Percentiles rank a stretch among this genome's conserved stretches.
Evolutionary conservation across 1,140 invertebrate species (phyloP).

Genomic region (Calliopsis andreniformis): DNA sequence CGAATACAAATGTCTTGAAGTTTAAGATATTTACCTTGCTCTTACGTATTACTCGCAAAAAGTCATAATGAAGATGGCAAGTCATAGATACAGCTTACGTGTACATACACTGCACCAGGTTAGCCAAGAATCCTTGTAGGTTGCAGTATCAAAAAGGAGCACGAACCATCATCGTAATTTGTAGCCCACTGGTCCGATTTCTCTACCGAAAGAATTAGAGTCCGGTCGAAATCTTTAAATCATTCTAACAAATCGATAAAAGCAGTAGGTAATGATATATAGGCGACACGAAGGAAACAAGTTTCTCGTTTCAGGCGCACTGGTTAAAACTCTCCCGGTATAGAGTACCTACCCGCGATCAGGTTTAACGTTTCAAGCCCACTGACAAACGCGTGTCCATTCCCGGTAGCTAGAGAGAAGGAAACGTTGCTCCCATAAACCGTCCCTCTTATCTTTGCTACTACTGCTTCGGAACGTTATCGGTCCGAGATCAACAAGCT

Average conservation of each 20-base stretch:
- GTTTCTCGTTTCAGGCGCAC: slow-evolving; percentile 30
- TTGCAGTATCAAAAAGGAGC: too few species aligned
- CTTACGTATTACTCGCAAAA: too few species aligned
- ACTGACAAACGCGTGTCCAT: slow-evolving; percentile 10
- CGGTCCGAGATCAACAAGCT: not conserved
- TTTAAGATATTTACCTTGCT: too few species aligned
- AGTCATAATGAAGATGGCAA: too few species aligned
- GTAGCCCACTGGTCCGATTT: slow-evolving; percentile 12
- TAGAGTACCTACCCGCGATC: slow-evolving; percentile 2
- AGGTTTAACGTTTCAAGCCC: slow-evolving; percentile 34
- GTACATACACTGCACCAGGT: too few species aligned
- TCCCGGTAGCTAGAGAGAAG: slow-evolving; percentile 12
- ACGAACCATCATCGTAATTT: not conserved
- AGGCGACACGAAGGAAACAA: slow-evolving; percentile 22
- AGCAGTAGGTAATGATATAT: slow-evolving; percentile 21
- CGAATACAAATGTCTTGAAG: too few species aligned
- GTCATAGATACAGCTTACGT: too few species aligned
- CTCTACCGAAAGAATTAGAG: not conserved
- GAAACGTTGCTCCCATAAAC: slow-evolving; percentile 17
- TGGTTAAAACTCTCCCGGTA: not conserved
- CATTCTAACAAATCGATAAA: slow-evolving; percentile 30
- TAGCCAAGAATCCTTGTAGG: too few species aligned
- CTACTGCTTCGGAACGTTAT: not conserved
- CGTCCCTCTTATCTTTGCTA: slow-evolving; percentile 8
- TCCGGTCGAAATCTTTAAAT: not conserved